phyloP scores from a whole-genome alignment of 2,888 invertebrate species.

The Macroteleia sp. region DNA sequence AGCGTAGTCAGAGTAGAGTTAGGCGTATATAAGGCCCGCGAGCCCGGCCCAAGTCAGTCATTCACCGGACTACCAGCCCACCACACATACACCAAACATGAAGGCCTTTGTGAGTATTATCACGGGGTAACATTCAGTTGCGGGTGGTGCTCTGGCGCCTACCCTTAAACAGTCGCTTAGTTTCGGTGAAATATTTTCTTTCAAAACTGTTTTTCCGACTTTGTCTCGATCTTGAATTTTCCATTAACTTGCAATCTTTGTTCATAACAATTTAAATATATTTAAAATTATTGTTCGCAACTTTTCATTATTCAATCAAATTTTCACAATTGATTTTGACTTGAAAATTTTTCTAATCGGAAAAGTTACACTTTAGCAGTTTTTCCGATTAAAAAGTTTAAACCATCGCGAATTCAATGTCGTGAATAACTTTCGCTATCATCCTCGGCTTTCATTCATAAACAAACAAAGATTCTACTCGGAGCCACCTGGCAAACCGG shows the following conservation, averaged over 20 bases:
- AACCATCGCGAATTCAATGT: slow-evolving; percentile 36
- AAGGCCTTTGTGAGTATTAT: slow-evolving; percentile 84
- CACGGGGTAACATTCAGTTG: slow-evolving; percentile 51
- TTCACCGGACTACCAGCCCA: slow-evolving; percentile 84
- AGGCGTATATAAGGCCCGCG: slow-evolving; percentile 83
- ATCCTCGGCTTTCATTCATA: slow-evolving; percentile 74
- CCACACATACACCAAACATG: slow-evolving; percentile 83
- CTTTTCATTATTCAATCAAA: too few relatives aligned
- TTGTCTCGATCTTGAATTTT: not conserved
- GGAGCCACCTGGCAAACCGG: slow-evolving; percentile 71
- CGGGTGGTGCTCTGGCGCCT: slow-evolving; percentile 38
- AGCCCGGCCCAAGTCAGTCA: slow-evolving; percentile 84
- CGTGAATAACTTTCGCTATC: slow-evolving; percentile 58
- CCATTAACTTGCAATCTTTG: not conserved
- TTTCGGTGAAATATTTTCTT: not conserved
- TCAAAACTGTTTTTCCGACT: not conserved
- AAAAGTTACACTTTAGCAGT: too few relatives aligned
- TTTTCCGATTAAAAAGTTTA: too few relatives aligned
- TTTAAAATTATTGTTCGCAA: not conserved
- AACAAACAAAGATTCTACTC: slow-evolving; percentile 64
- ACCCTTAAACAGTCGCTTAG: too few relatives aligned
- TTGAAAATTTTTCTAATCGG: too few relatives aligned
- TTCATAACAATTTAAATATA: not conserved
- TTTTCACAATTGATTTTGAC: too few relatives aligned
- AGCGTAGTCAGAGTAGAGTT: slow-evolving; percentile 82